phyloP scores from a whole-genome alignment of 2,888 invertebrate species.

The Lacanobia oleracea region DNA sequence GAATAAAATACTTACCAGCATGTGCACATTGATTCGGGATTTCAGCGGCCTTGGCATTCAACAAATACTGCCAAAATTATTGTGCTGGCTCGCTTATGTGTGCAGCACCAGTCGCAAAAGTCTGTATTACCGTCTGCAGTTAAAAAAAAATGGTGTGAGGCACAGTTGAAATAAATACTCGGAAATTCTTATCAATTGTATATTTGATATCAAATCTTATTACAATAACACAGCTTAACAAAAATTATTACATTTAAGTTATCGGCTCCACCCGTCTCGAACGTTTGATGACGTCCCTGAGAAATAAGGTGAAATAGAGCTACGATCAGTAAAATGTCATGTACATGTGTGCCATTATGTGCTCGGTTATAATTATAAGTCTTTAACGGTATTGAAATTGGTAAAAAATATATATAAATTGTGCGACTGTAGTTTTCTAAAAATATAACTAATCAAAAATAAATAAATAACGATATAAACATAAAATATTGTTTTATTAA shows the following conservation, averaged over 20 bases:
- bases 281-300: conserved; percentile 34
- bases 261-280: conserved; percentile 49
- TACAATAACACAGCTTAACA: conserved; percentile 86
- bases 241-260: conserved; percentile 72
- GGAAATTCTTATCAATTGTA: conserved; percentile 84
- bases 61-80: too few species aligned
- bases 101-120: too few species aligned
- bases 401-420: neutral
- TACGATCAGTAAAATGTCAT: conserved; percentile 68
- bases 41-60: too few species aligned
- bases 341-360: conserved; percentile 65
- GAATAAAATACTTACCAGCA: too few species aligned
- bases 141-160: neutral
- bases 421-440: neutral
- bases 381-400: conserved; percentile 48
- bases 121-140: too few species aligned
- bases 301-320: conserved; percentile 45
- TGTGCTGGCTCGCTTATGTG: too few species aligned
- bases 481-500: neutral
- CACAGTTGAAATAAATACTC: conserved; percentile 65
- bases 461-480: conserved; percentile 38
- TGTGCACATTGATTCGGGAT: too few species aligned
- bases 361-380: conserved; percentile 58
- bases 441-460: conserved; percentile 49
- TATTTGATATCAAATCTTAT: conserved; percentile 90